Conservation (phyloP, 2,113 vertebrate genomes). For the Apaloderma vittatum region DNA sequence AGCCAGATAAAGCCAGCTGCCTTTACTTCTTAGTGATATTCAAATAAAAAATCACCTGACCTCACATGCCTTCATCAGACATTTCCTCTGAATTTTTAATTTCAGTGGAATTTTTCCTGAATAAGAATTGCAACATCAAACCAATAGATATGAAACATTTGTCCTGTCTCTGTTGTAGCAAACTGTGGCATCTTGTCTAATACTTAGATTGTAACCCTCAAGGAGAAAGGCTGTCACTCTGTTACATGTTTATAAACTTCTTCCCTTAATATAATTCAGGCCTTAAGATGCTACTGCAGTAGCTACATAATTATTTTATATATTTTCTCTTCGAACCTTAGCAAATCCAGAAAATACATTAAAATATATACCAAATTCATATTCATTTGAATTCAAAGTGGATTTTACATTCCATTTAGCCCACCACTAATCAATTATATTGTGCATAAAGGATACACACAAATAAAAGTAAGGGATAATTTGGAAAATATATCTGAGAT, state of each 20-base stretch:
- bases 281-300: rapidly evolving
- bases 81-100: neutral
- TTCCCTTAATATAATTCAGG: neutral
- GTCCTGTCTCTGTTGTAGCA: neutral
- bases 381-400: neutral
- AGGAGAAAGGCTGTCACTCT: neutral
- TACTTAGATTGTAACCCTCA: neutral
- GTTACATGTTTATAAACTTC: neutral
- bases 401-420: neutral
- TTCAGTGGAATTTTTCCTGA: neutral
- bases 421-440: neutral
- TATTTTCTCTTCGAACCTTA: neutral
- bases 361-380: neutral
- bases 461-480: neutral
- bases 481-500: neutral
- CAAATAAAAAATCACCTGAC: neutral
- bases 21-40: neutral
- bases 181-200: neutral
- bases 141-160: neutral
- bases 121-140: neutral
- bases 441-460: neutral
- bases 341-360: neutral
- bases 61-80: neutral
- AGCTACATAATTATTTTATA: neutral
- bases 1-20: neutral